These are phyloP conservation scores for Limanda limanda DNA, from an alignment of 2,113 vertebrate genomes.

Conservation along the genomic window DNA sequence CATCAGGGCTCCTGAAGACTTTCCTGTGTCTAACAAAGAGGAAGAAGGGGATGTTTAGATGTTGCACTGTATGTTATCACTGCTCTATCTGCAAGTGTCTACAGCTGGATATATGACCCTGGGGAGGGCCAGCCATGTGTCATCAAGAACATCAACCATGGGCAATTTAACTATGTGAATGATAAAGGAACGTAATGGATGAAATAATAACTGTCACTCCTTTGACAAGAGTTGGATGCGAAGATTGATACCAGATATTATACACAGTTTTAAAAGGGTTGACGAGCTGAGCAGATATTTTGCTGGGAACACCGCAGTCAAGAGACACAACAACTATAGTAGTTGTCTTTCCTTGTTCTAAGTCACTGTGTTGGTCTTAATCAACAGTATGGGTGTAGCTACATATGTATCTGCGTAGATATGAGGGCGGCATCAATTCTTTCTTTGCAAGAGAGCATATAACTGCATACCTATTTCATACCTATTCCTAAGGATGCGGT, in stretches of 20 bases:
- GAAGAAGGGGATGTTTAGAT: constrained; percentile 56
- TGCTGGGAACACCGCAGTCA: neutral
- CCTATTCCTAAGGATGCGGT: too few species aligned
- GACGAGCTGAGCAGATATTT: neutral
- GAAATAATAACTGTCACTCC: neutral
- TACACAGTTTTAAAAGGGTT: neutral
- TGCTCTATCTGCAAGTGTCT: constrained; percentile 40
- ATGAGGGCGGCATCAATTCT: too few species aligned
- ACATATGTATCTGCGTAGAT: too few species aligned
- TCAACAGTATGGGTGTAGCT: too few species aligned
- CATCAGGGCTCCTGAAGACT: constrained; percentile 7
- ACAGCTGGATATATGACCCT: constrained; percentile 51
- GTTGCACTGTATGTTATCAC: constrained; percentile 54
- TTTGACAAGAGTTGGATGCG: neutral
- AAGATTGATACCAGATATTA: neutral
- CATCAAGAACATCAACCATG: constrained; percentile 15
- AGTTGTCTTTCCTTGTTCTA: neutral
- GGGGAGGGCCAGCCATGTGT: constrained; percentile 38
- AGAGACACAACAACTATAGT: too few species aligned
- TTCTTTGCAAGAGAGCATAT: too few species aligned
- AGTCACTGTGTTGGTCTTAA: too few species aligned
- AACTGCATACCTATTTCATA: neutral
- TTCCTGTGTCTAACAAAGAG: constrained; percentile 29
- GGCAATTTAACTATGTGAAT: constrained; percentile 12
- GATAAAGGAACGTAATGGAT: neutral